Conservation (phyloP, 2,888 invertebrate species). For the Zootermopsis nevadensis region DNA sequence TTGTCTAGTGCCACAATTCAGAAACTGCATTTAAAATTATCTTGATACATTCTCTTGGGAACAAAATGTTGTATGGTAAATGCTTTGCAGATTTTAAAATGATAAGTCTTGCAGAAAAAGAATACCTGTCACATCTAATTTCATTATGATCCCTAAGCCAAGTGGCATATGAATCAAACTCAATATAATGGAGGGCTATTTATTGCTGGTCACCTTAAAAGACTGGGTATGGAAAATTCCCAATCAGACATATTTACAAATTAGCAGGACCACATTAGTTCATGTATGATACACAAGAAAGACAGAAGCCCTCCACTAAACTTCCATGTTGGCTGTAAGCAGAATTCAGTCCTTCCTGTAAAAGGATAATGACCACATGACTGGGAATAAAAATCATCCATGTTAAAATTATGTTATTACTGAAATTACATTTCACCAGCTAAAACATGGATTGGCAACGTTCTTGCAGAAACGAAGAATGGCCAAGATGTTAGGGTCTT, state of each 20-base stretch:
- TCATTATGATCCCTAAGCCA: not conserved
- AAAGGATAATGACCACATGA: not conserved
- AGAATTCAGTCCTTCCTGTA: not conserved
- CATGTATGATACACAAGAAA: not conserved
- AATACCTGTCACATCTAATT: not conserved
- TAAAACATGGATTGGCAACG: not conserved
- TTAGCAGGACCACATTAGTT: not conserved
- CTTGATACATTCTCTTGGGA: not conserved
- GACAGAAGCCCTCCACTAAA: conserved; percentile 1
- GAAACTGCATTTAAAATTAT: not conserved
- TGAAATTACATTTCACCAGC: not conserved
- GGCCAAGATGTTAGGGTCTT: not conserved
- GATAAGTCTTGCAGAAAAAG: not conserved
- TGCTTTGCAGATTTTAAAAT: not conserved
- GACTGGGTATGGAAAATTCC: not conserved
- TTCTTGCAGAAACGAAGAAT: not conserved
- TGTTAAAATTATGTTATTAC: not conserved
- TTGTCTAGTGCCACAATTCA: not conserved
- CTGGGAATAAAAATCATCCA: not conserved
- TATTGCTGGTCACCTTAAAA: not conserved
- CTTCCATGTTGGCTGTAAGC: not conserved
- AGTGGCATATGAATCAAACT: conserved; percentile 4
- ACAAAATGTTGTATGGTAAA: not conserved
- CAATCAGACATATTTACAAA: conserved; percentile 11
- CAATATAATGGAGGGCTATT: not conserved